Evolutionary conservation across 2,888 invertebrate genomes (phyloP).

Genomic region (Buathra laborator): DNA sequence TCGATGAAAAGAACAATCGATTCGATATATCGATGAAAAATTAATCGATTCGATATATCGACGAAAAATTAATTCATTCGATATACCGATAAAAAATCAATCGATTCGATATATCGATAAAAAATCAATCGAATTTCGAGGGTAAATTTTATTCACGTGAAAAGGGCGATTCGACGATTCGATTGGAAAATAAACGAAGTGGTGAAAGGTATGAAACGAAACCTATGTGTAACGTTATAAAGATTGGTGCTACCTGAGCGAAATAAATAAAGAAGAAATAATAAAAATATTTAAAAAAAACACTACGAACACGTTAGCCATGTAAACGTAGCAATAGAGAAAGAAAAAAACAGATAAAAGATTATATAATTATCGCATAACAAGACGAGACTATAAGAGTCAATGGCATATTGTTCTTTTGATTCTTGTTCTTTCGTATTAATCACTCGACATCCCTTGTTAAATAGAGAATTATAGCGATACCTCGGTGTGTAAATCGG

Average conservation of each 20-base stretch:
- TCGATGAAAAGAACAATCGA: not conserved
- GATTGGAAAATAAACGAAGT: not conserved
- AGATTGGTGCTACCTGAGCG: constrained; percentile 63
- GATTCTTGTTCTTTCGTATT: not conserved
- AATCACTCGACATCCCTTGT: constrained; percentile 18
- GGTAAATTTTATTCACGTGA: constrained; percentile 15
- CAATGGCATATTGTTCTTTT: constrained; percentile 30
- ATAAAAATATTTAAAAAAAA: constrained; percentile 10
- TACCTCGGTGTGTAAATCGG: constrained; percentile 42
- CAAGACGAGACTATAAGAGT: constrained; percentile 67
- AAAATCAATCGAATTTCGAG: constrained; percentile 37
- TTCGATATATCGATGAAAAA: no score
- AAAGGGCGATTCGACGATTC: constrained; percentile 1
- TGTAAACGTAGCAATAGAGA: constrained; percentile 40
- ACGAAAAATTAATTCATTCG: constrained; percentile 3
- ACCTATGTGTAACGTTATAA: constrained; percentile 67
- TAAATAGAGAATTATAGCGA: constrained; percentile 31
- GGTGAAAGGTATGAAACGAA: not conserved
- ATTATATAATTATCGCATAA: constrained; percentile 24
- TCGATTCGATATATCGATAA: constrained; percentile 38
- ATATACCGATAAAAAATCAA: not conserved
- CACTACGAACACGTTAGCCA: constrained; percentile 44
- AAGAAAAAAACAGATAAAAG: constrained; percentile 5
- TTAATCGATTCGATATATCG: no score
- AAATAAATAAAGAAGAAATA: not conserved